Conservation (phyloP, 2,797 vertebrate species). For the Leuciscus waleckii region DNA sequence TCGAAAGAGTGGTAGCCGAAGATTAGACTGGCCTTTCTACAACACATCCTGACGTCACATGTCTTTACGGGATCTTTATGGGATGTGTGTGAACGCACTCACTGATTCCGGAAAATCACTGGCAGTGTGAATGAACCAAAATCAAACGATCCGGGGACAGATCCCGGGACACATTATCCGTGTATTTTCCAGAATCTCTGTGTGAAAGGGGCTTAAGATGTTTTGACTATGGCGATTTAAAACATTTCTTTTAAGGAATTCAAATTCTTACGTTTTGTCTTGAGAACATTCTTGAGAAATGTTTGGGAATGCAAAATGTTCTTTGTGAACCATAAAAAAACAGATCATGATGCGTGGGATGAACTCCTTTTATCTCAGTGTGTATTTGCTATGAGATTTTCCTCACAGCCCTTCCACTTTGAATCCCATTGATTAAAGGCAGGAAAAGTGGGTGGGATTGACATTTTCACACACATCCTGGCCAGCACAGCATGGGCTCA, state of each 20-base stretch:
- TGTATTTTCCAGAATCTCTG: too few species aligned
- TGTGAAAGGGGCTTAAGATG: too few species aligned
- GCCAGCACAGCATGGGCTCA: constrained; percentile 38
- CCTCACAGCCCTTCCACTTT: constrained; percentile 40
- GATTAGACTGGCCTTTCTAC: too few species aligned
- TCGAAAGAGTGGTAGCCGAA: too few species aligned
- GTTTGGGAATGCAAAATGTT: background rate
- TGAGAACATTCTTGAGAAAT: background rate
- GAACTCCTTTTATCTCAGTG: constrained; percentile 62
- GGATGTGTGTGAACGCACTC: too few species aligned
- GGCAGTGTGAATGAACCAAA: too few species aligned
- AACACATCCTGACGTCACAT: too few species aligned
- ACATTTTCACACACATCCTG: constrained; percentile 67
- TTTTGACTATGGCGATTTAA: too few species aligned
- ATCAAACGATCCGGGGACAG: too few species aligned
- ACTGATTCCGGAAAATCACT: too few species aligned
- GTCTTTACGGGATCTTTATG: too few species aligned
- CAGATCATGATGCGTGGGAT: background rate
- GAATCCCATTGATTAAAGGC: constrained; percentile 73
- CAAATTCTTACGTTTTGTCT: background rate
- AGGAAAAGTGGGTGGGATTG: constrained; percentile 64
- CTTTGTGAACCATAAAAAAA: background rate
- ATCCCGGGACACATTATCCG: too few species aligned
- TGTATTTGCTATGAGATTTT: constrained; percentile 47
- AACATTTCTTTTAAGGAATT: background rate